phyloP scores from a whole-genome alignment of 2,797 vertebrate genomes.

The Gobionotothen gibberifrons region DNA sequence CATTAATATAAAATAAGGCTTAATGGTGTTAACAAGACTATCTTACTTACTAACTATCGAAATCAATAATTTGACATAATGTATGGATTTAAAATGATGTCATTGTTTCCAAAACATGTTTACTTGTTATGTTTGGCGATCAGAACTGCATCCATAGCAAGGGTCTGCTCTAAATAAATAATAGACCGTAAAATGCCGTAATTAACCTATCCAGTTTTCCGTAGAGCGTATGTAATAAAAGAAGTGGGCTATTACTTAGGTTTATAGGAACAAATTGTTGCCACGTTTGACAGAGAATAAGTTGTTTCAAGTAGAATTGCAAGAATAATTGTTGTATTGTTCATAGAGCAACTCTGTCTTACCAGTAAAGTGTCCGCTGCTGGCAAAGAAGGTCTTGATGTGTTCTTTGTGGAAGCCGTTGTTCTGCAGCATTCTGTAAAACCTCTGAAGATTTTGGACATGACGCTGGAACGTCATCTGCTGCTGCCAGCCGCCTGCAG shows the following conservation, averaged over 20 bases:
- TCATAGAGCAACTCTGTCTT: not conserved
- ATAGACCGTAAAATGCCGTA: too few species aligned
- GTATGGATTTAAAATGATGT: too few species aligned
- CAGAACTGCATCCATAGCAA: too few species aligned
- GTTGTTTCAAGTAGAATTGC: not conserved
- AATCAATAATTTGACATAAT: too few species aligned
- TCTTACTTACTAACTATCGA: too few species aligned
- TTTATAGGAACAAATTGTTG: not conserved
- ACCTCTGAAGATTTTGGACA: slow-evolving; percentile 80
- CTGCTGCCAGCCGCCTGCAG: slow-evolving; percentile 87
- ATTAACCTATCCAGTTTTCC: too few species aligned
- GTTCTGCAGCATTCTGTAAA: slow-evolving; percentile 83
- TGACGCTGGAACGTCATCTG: slow-evolving; percentile 85
- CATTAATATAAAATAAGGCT: too few species aligned
- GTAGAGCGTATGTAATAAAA: too few species aligned
- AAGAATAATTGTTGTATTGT: not conserved
- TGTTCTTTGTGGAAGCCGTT: slow-evolving; percentile 87
- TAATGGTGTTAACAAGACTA: too few species aligned
- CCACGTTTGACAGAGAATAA: not conserved
- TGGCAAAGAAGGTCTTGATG: slow-evolving; percentile 87
- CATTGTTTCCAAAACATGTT: too few species aligned
- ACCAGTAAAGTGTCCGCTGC: slow-evolving; percentile 83
- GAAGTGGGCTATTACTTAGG: not conserved
- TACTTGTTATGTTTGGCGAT: too few species aligned
- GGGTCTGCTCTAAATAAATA: too few species aligned